Conservation (phyloP, 2,113 vertebrate species). For the Xenopus laevis region DNA sequence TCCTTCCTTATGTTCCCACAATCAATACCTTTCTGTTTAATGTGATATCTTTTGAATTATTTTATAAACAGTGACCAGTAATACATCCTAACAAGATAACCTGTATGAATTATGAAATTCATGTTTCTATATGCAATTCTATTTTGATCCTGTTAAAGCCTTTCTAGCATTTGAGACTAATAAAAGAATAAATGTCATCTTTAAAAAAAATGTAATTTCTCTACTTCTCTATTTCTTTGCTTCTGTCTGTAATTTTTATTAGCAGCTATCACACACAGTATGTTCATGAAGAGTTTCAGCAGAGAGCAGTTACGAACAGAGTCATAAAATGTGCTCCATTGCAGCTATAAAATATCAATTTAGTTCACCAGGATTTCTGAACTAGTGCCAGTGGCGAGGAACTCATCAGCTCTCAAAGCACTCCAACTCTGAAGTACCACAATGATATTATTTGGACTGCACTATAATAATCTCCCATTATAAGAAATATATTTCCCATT, state of each 20-base stretch:
- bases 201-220: slow-evolving; percentile 11
- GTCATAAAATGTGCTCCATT: slow-evolving; percentile 76
- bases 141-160: background rate
- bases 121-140: background rate
- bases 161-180: background rate
- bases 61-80: too few relatives aligned
- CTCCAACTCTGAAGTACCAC: slow-evolving; percentile 47
- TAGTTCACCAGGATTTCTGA: slow-evolving; percentile 73
- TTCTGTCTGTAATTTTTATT: slow-evolving; percentile 32
- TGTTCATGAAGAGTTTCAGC: slow-evolving; percentile 57
- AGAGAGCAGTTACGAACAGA: slow-evolving; percentile 72
- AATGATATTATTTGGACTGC: background rate
- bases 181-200: too few relatives aligned
- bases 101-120: too few relatives aligned
- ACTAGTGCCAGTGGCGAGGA: slow-evolving; percentile 61
- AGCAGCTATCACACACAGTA: slow-evolving; percentile 47
- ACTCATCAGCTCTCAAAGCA: slow-evolving; percentile 51
- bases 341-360: slow-evolving; percentile 83
- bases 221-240: too few relatives aligned
- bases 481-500: too few relatives aligned
- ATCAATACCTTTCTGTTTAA: too few relatives aligned
- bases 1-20: too few relatives aligned
- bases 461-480: slow-evolving; percentile 15
- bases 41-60: too few relatives aligned
- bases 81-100: too few relatives aligned